phyloP scores from a whole-genome alignment of 2,888 invertebrate genomes.

The Mactromeris polynyma region DNA sequence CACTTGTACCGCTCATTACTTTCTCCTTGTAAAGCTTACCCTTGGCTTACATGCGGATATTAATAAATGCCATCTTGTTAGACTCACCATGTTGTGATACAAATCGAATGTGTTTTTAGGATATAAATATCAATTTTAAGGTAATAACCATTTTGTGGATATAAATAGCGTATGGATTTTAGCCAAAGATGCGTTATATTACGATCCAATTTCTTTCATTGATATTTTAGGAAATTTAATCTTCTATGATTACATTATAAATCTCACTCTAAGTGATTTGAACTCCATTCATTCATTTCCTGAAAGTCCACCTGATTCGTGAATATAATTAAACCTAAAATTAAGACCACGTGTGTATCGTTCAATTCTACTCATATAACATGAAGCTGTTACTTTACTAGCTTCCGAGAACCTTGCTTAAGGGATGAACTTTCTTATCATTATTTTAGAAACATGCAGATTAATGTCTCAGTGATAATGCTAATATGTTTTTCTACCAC shows the following conservation, averaged over 20 bases:
- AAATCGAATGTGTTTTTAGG: background rate
- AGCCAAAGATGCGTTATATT: background rate
- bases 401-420: too few species aligned
- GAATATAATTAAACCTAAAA: background rate
- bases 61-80: background rate
- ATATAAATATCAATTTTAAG: background rate
- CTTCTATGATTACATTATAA: background rate
- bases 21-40: too few species aligned
- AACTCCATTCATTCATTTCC: background rate
- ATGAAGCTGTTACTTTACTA: too few species aligned
- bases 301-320: background rate
- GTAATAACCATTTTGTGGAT: background rate
- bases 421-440: too few species aligned
- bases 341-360: background rate
- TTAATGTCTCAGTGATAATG: too few species aligned
- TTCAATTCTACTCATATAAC: background rate
- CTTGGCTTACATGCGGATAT: background rate
- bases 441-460: too few species aligned
- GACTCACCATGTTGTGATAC: background rate
- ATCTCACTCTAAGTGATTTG: slow-evolving; percentile 6
- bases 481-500: too few species aligned
- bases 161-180: background rate
- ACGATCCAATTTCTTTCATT: background rate
- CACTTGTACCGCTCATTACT: too few species aligned
- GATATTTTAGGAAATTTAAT: background rate